Conservation (phyloP, 2,888 invertebrate genomes). For the Eilema caniola region DNA sequence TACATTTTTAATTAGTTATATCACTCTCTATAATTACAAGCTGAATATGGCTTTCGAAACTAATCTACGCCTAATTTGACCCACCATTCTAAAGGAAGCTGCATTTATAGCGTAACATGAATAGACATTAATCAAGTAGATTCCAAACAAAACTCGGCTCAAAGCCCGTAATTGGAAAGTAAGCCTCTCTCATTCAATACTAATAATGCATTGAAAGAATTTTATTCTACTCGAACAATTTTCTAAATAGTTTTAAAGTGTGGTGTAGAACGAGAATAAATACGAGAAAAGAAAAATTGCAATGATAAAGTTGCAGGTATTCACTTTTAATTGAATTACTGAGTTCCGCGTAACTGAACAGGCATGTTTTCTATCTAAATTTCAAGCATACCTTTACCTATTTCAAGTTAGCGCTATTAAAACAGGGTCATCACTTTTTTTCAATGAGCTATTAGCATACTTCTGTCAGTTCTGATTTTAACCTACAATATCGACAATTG, state of each 20-base stretch:
- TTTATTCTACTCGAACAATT: constrained; percentile 51
- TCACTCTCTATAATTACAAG: background rate
- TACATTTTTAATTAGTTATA: background rate
- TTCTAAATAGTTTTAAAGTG: constrained; percentile 54
- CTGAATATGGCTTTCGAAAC: background rate
- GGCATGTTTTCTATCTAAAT: background rate
- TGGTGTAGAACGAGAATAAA: constrained; percentile 55
- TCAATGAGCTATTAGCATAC: too few species aligned
- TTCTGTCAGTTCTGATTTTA: too few species aligned
- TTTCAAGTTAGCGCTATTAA: background rate
- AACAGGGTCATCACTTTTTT: background rate
- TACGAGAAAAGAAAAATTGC: constrained; percentile 43
- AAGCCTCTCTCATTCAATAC: constrained; percentile 9
- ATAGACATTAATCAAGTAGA: constrained; percentile 17
- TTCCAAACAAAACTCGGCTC: constrained; percentile 27
- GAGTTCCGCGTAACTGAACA: constrained; percentile 12
- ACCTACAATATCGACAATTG: too few species aligned
- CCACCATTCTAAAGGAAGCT: background rate
- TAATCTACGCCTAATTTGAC: background rate
- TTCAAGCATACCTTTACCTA: background rate
- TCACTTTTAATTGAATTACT: constrained; percentile 28
- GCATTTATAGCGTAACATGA: constrained; percentile 15
- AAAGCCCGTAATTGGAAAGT: constrained; percentile 27
- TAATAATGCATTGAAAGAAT: constrained; percentile 56
- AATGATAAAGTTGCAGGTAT: constrained; percentile 20